Base-by-base conservation (phyloP, 2,113 vertebrate genomes). In the Orthonyx spaldingii region DNA sequence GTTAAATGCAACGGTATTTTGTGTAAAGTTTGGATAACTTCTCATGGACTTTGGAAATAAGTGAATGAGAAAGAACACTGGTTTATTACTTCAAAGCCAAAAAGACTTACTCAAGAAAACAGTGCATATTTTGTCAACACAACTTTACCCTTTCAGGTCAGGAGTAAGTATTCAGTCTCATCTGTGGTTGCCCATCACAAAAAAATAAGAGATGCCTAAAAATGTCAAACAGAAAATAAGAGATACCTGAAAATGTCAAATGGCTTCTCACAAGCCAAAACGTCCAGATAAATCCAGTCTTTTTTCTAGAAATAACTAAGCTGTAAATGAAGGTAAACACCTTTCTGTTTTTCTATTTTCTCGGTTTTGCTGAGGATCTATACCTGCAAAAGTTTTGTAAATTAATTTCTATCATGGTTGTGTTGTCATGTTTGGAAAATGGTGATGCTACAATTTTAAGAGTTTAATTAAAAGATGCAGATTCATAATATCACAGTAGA, bases 201-300 rank as follows among this genome's bases (percentile, higher is more conserved):
- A 75, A 84, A 96, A 66, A 57, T 9, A 60, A 72, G 47, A 69
- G 41, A 68, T 24, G 10, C 27, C 75, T 89, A 61, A 92, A 95
- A 95, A 90, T 71, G 80, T 66, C 87, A 71, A 95, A 94, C 15
- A 91, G 30, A 93, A 84, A 91, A 47, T 49, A 80, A 84, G 55
- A 87, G 65, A 82, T 63, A 39, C 23, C 33, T 90, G 52, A 59
- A 96, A 93, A 93, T 93, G 80, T 86, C 80, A 92, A 89, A 92
- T 46, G 32, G 10, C 47, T 74, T 91, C 46, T 72, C 11, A 39
- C 28, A 65, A 89, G 37, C 42, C 37, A 84, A 14, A 74, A 94
- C 74, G 8, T 66, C n/a, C 24, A 55, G 55, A 65, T 63, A 70
- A 95, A 92, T 21, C 0, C 18, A 55, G n/a, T 39, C 5, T 3